These are phyloP conservation scores for Papilio machaon DNA, from an alignment of 1,140 invertebrate genomes.

Conservation along the genomic window DNA sequence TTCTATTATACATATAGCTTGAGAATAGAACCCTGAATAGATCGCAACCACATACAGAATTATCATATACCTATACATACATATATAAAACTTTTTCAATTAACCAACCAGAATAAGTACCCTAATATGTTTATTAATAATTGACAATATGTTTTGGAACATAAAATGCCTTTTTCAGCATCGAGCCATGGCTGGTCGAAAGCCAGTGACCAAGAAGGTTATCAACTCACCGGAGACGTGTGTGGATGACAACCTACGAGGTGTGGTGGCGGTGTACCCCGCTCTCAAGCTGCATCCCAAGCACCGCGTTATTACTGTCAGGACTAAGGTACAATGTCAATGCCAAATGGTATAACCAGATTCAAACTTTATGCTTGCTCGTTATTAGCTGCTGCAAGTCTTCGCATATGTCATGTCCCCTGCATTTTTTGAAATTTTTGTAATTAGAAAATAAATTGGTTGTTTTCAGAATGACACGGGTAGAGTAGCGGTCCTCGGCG, in stretches of 20 bases:
- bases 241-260: conserved; percentile 87
- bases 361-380: not conserved
- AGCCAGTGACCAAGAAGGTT: conserved; percentile 83
- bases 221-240: conserved; percentile 85
- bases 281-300: conserved; percentile 83
- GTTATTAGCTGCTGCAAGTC: too few relatives aligned
- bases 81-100: too few relatives aligned
- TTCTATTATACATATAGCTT: too few relatives aligned
- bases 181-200: conserved; percentile 47
- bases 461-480: conserved; percentile 73
- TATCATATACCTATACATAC: too few relatives aligned
- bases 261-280: conserved; percentile 85
- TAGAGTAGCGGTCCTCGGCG: conserved; percentile 88
- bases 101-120: too few relatives aligned
- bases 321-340: conserved; percentile 49
- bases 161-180: conserved; percentile 4
- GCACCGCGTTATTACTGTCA: conserved; percentile 83
- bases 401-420: too few relatives aligned
- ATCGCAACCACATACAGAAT: too few relatives aligned
- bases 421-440: not conserved
- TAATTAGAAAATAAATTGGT: not conserved
- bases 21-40: too few relatives aligned
- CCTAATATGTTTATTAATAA: too few relatives aligned
- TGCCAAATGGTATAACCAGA: not conserved
- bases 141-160: too few relatives aligned